Conservation (phyloP, 2,797 vertebrate genomes). For the Centropyge bicolor region DNA sequence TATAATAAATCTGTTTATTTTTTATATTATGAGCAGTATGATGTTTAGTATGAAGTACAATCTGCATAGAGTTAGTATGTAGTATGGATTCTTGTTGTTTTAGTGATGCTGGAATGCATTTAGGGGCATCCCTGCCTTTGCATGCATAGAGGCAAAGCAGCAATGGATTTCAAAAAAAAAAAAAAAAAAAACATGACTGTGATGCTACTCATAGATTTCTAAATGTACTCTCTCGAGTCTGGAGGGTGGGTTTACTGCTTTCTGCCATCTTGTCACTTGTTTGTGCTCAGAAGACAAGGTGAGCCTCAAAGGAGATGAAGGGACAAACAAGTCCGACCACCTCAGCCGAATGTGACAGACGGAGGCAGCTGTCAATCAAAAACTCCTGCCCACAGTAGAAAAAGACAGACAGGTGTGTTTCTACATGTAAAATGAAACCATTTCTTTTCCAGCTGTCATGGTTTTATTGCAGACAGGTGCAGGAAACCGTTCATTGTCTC, state of each 20-base stretch:
- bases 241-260: not conserved
- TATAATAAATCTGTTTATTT: not conserved
- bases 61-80: not conserved
- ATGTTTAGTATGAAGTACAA: not conserved
- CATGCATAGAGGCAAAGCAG: not conserved
- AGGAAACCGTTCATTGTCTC: not conserved
- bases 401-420: not conserved
- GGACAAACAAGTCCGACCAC: not conserved
- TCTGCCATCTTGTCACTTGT: not conserved
- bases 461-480: not conserved
- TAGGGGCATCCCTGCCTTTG: not conserved
- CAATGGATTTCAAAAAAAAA: not conserved
- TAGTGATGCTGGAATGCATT: not conserved
- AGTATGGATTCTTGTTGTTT: not conserved
- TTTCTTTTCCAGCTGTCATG: not conserved
- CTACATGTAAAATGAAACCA: not conserved
- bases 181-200: too few species aligned
- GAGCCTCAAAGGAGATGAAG: slow-evolving; percentile 2
- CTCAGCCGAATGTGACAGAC: slow-evolving; percentile 7
- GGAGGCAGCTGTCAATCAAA: not conserved
- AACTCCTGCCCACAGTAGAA: not conserved
- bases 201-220: too few species aligned
- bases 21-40: not conserved
- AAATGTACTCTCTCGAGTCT: too few species aligned
- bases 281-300: not conserved